These are phyloP conservation scores for Micromys minutus DNA, from an alignment of 2,113 vertebrate species.

Conservation along the genomic window DNA sequence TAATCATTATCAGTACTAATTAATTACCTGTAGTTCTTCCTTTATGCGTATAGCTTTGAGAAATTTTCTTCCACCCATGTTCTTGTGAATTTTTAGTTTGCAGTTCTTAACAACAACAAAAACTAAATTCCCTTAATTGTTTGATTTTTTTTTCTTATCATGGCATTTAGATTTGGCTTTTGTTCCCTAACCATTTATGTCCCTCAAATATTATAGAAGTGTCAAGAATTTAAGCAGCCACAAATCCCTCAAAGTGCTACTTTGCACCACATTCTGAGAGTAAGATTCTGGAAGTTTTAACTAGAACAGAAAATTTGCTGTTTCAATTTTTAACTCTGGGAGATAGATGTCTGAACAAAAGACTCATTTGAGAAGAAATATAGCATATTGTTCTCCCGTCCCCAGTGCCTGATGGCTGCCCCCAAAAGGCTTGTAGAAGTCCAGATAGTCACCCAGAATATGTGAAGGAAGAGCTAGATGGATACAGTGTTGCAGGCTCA, in stretches of 20 bases:
- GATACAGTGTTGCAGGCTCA: rapidly evolving
- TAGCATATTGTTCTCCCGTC: not conserved
- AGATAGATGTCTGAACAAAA: not conserved
- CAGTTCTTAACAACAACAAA: not conserved
- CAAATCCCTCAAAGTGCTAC: not conserved
- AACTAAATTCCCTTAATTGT: not conserved
- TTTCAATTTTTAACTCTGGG: not conserved
- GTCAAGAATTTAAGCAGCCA: not conserved
- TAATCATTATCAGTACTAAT: not conserved
- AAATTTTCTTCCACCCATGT: not conserved
- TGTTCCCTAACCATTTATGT: not conserved
- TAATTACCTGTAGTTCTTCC: not conserved
- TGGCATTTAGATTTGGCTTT: not conserved
- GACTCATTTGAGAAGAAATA: not conserved
- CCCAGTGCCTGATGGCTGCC: not conserved
- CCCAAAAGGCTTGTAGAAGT: not conserved
- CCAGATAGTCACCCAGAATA: not conserved
- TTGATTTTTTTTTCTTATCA: not conserved
- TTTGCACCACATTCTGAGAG: not conserved
- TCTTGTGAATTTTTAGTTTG: constrained; percentile 1
- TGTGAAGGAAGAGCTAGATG: not conserved
- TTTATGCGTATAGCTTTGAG: not conserved
- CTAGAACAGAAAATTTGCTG: not conserved
- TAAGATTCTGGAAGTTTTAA: not conserved
- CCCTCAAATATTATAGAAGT: constrained; percentile 26